These are phyloP conservation scores for Mionectes macconnelli DNA, from an alignment of 2,113 vertebrate genomes.

Conservation along the genomic window DNA sequence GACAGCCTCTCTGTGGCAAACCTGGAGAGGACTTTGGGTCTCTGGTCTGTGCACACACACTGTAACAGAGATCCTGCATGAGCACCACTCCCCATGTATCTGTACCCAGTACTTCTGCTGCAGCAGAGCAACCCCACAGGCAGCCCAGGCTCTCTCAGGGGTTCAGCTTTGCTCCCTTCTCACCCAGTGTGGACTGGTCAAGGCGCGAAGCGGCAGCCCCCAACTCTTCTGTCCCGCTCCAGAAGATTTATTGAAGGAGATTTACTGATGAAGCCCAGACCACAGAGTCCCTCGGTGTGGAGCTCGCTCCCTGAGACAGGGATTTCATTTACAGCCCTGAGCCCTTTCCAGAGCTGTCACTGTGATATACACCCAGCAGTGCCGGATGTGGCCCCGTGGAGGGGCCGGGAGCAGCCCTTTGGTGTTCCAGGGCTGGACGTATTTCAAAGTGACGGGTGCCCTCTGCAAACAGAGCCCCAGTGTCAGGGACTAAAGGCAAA, in stretches of 20 bases:
- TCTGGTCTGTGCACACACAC: accelerated
- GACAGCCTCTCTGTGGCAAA: neutral
- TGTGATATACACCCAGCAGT: neutral
- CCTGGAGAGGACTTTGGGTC: accelerated
- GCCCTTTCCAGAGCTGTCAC: conserved; percentile 1
- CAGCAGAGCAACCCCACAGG: neutral
- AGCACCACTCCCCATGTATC: accelerated
- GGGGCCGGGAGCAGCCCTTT: neutral
- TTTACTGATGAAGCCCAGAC: conserved; percentile 5
- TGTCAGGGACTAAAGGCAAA: neutral
- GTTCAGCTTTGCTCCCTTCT: neutral
- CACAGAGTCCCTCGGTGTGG: neutral
- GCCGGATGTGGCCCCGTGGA: accelerated
- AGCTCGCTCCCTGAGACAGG: neutral
- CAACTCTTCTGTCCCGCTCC: accelerated
- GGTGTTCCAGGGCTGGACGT: accelerated
- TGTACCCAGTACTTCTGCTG: neutral
- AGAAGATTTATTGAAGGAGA: conserved; percentile 11
- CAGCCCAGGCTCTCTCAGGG: neutral
- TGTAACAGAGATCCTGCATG: neutral
- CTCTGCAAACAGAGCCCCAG: neutral
- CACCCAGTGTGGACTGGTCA: accelerated
- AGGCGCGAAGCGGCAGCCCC: neutral
- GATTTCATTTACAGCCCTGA: neutral
- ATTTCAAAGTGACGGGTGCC: neutral